phyloP scores from a whole-genome alignment of 2,888 invertebrate species.

The Aleiodes alternator region DNA sequence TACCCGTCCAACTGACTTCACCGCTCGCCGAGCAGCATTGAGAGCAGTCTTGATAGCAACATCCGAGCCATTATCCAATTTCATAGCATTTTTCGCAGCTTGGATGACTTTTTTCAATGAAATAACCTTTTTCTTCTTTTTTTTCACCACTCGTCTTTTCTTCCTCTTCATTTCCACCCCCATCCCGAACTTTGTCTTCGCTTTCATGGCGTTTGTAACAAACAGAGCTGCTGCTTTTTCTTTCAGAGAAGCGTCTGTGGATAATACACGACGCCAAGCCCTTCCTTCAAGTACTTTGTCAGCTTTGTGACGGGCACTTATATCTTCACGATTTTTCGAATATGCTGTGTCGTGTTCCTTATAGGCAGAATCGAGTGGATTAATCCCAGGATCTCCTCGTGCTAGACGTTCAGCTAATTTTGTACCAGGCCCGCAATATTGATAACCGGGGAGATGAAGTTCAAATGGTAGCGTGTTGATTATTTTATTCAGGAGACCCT shows the following conservation, averaged over 20 bases:
- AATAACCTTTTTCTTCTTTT: conserved; percentile 34
- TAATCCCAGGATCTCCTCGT: conserved; percentile 50
- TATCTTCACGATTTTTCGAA: conserved; percentile 50
- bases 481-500: conserved; percentile 46
- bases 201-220: conserved; percentile 65
- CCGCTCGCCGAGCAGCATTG: conserved; percentile 58
- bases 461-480: conserved; percentile 54
- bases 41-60: conserved; percentile 37
- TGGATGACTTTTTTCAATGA: conserved; percentile 34
- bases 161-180: background rate
- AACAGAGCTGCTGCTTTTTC: conserved; percentile 65
- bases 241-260: conserved; percentile 61
- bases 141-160: background rate
- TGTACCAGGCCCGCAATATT: conserved; percentile 47
- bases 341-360: conserved; percentile 58
- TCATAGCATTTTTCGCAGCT: conserved; percentile 35
- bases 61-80: background rate
- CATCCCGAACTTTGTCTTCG: conserved; percentile 56
- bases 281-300: conserved; percentile 66
- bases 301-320: conserved; percentile 62
- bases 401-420: too few species aligned
- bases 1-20: conserved; percentile 50
- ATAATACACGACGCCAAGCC: conserved; percentile 62
- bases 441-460: conserved; percentile 59
- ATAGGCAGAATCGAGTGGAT: conserved; percentile 60